Base-by-base conservation (phyloP, 2,888 invertebrate species). In the Phengaris arion region DNA sequence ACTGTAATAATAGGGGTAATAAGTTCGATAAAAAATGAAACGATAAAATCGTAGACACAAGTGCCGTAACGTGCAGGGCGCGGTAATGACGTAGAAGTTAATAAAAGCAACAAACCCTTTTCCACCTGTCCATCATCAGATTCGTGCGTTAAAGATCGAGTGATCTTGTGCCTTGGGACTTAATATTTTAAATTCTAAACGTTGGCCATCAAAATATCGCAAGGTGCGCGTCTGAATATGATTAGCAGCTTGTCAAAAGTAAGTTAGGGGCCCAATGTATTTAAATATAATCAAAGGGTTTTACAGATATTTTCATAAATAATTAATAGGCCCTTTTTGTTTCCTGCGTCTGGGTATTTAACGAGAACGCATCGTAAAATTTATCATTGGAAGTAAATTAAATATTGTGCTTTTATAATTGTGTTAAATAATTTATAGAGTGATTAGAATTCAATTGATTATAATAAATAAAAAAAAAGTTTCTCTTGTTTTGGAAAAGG, bases 181-280 rank as follows among this genome's bases (percentile, higher is more conserved):
- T 84, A 83, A 86, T 87, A 86, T 85, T 89, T 90, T 86, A 86
- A 90, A 90, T 90, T 91, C 90, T 87, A 89, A 90, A 87, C 86
- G 86, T 84, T 85, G 80, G 79, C 81, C 86, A 84, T 86, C 85
- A 85, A 83, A 84, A 84, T 85, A 87, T 85, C 86, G 92, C 93
- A 93, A 93, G 93, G 93, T 93, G 93, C 84, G 81, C 85, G 80
- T 87, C 89, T 88, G 90, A 90, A 93, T 93, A 92, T 93, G 93
- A 93, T 93, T 93, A 93, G 91, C 93, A 89, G 93, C 93, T 93
- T 90, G 93, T 93, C 93, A 93, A 89, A 92, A 91, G 83, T 89
- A 87, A 89, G 86, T 91, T 91, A 90, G 86, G 84, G 84, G 79
- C 83, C 81, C 89, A 89, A 91, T 90, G 82, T 88, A 91, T 92